Evolutionary conservation across 2,113 vertebrate species (phyloP), one percentile per base, ranked within the genome.

Genomic region (Nothoprocta pentlandii): DNA sequence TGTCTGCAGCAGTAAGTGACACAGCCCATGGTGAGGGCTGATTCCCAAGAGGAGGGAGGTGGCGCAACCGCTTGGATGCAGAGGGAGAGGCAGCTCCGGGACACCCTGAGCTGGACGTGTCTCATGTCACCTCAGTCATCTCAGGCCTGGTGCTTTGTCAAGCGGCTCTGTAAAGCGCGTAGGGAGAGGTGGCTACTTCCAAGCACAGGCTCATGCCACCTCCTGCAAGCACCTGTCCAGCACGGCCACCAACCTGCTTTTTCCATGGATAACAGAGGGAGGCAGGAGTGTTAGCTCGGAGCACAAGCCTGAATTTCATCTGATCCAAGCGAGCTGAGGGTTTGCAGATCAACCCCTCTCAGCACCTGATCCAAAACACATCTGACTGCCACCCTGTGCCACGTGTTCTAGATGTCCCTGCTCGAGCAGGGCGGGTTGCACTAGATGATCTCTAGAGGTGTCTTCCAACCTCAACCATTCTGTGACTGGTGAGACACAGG

Each of bases 71-170:
- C 34, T 22, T 5, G 19, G 58, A 56, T 7, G 0, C 26, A 0
- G 2, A 66, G 36, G n/a, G 39, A 25, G 91, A 20, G 20, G 56
- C 30, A 14, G 15, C 23, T 53, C 12, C 47, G 0, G 1, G 44
- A 1, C 0, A 7, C 22, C 12, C 51, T 28, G 63, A 36, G 25
- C 62, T 16, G 42, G 26, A 26, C 23, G 62, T 10, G 32, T 23
- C n/a, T 71, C 25, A 11, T 14, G 16, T 7, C 30, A 10, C 41
- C 56, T 26, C 7, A 12, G 54, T n/a, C 81, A 42, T 12, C 10
- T 0, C 30, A 2, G 22, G 10, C 25, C 8, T 6, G 12, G 32
- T 1, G 0, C 25, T 8, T 4, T 13, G 1, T 15, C 34, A 12
- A 22, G 12, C 3, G 51, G 36, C 7, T 90, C 19, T 39, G 9